phyloP scores from a whole-genome alignment of 2,113 vertebrate genomes.

The Natator depressus region DNA sequence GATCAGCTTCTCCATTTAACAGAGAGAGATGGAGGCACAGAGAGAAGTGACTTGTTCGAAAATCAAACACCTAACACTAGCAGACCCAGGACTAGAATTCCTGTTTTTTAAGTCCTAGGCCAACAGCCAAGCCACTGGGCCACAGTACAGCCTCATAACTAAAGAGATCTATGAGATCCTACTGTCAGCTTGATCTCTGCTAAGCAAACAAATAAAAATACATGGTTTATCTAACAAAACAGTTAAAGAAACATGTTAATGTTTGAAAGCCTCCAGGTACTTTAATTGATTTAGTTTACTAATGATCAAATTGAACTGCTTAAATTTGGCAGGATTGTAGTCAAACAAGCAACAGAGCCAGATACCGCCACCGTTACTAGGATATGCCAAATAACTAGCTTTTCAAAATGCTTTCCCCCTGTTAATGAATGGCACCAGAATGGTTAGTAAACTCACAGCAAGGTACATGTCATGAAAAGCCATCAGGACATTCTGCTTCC shows the following conservation, averaged over 20 bases:
- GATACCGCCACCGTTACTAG: background rate
- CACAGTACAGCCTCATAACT: background rate
- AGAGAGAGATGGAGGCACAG: background rate
- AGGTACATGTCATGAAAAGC: conserved; percentile 18
- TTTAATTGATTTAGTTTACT: background rate
- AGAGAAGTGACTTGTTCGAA: background rate
- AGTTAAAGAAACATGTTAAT: background rate
- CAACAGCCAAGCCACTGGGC: background rate
- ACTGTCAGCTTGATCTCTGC: too few relatives aligned
- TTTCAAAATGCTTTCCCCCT: background rate
- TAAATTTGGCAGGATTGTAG: accelerated
- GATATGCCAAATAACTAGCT: background rate
- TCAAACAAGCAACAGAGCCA: background rate
- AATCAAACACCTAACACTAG: background rate
- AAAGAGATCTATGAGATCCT: background rate
- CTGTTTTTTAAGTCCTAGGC: background rate
- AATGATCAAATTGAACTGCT: background rate
- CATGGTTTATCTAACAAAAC: background rate
- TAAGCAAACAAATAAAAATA: background rate
- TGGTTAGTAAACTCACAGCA: conserved; percentile 3
- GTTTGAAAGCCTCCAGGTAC: background rate
- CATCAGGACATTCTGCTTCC: conserved; percentile 15
- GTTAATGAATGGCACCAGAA: conserved; percentile 21
- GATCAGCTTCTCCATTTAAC: background rate
- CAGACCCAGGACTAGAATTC: background rate